A percentile compares a stretch with the other conserved stretches of the same genome.
Evolutionary conservation across 2,888 invertebrate genomes (phyloP).

Genomic region (Frankliniella intonsa): DNA sequence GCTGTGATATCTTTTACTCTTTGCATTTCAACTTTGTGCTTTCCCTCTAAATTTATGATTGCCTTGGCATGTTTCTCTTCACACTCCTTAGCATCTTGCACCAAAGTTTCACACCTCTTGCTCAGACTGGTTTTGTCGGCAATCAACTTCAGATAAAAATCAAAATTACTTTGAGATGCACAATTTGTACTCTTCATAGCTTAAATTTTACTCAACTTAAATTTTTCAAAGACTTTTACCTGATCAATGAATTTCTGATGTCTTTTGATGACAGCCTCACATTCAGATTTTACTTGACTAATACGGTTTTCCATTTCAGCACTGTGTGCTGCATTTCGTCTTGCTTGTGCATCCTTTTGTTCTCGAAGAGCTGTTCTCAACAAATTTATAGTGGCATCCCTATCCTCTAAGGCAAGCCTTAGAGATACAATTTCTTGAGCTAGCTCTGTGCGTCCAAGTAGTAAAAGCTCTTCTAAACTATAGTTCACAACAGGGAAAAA

Average conservation of each 20-base stretch:
- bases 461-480: conserved; percentile 49
- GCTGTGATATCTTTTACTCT: conserved; percentile 70
- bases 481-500: neutral
- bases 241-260: conserved; percentile 82
- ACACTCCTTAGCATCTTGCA: conserved; percentile 59
- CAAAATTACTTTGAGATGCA: conserved; percentile 29
- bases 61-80: conserved; percentile 63
- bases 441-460: conserved; percentile 55
- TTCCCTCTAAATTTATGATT: conserved; percentile 65
- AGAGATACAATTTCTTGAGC: conserved; percentile 59
- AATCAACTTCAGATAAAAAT: conserved; percentile 54
- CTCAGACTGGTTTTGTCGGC: conserved; percentile 73
- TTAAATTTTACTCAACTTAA: neutral
- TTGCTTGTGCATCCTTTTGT: conserved; percentile 27
- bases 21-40: conserved; percentile 68
- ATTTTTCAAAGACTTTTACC: conserved; percentile 44
- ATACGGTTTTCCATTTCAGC: conserved; percentile 48
- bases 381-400: conserved; percentile 55
- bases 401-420: conserved; percentile 57
- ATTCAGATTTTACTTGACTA: conserved; percentile 62
- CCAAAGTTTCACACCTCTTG: conserved; percentile 66
- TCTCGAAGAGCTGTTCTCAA: conserved; percentile 55
- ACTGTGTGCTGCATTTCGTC: conserved; percentile 11
- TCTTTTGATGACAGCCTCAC: conserved; percentile 65
- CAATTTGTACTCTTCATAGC: neutral